Evolutionary conservation across 2,797 vertebrate genomes (phyloP), one percentile per base, ranked within the genome.

Genomic region (Acropternis orthonyx): DNA sequence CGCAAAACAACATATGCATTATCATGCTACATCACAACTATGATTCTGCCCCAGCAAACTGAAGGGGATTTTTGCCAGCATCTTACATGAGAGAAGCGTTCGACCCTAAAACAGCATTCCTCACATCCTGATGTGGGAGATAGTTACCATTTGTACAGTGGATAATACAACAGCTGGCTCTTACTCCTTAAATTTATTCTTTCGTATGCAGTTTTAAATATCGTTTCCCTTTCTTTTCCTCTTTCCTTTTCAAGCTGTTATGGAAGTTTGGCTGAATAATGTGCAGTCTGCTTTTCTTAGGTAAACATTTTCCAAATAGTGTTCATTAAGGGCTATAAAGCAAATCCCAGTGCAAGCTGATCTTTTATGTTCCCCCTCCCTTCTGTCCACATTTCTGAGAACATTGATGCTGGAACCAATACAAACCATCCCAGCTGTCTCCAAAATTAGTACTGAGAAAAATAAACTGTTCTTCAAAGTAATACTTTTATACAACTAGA

Each of bases 371-470:
- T 14, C 20, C 23, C 37, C 3, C 21, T 28, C 39, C 39, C 28
- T 81, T 81, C 61, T 66, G 85, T 85, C 76, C 75, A 88, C 61
- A 88, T 95, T 94, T 95, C 82, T 89, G 92, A 94, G 81, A 95
- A 88, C 30, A 39, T 19, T 88, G 74, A 44, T 94, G 90, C 88
- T 95, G 94, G 94, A 96, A 94, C 84, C 62, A 87, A 84, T 74
- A 81, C 89, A 95, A 91, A 89, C 36, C 63, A 86, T 79, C 63
- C 84, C 95, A 96, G 75, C 79, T 95, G 88, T 95, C 93, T 97
- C 88, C 94, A 96, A 90, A 94, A 96, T 97, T 97, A 96, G 95
- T 96, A 93, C 75, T 54, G 76, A 96, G 85, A 96, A 95, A 83
- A 96, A 97, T 91, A 91, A 97, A 96, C 84, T 82, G 39, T 69